Percentiles rank a stretch among this genome's conserved stretches.
Evolutionary conservation across 2,888 invertebrate genomes (phyloP).

Genomic region (Cryptophagus acutangulus): DNA sequence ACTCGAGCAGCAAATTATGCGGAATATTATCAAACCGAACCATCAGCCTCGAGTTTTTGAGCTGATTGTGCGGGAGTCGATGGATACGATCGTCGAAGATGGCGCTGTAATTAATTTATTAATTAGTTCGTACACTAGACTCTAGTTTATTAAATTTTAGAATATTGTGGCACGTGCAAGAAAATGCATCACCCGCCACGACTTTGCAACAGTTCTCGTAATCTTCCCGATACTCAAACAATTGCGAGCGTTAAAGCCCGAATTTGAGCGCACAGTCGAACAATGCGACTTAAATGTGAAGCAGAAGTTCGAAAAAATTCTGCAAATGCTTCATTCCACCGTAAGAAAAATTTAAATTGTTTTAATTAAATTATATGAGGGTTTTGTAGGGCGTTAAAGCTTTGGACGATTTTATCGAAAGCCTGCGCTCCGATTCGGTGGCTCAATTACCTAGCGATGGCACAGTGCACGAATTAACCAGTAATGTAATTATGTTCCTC

Average conservation of each 20-base stretch:
- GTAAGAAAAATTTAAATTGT: conserved; percentile 51
- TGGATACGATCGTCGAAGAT: conserved; percentile 79
- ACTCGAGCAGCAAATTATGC: conserved; percentile 77
- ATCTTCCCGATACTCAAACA: conserved; percentile 81
- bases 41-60: conserved; percentile 81
- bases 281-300: conserved; percentile 65
- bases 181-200: conserved; percentile 69
- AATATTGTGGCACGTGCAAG: conserved; percentile 70
- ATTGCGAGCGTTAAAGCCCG: conserved; percentile 68
- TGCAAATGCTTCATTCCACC: conserved; percentile 69
- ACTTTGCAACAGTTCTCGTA: conserved; percentile 73
- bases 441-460: conserved; percentile 91
- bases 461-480: conserved; percentile 94
- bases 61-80: conserved; percentile 75
- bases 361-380: conserved; percentile 6
- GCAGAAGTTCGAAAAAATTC: conserved; percentile 67
- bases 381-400: conserved; percentile 74
- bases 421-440: conserved; percentile 70
- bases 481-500: conserved; percentile 87
- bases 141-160: conserved; percentile 42
- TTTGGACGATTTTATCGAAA: conserved; percentile 89
- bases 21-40: conserved; percentile 76
- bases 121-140: not conserved
- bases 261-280: conserved; percentile 73
- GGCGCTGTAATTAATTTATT: conserved; percentile 61